Conservation (phyloP, 1,140 invertebrate species). For the Armadillidium nasatum region DNA sequence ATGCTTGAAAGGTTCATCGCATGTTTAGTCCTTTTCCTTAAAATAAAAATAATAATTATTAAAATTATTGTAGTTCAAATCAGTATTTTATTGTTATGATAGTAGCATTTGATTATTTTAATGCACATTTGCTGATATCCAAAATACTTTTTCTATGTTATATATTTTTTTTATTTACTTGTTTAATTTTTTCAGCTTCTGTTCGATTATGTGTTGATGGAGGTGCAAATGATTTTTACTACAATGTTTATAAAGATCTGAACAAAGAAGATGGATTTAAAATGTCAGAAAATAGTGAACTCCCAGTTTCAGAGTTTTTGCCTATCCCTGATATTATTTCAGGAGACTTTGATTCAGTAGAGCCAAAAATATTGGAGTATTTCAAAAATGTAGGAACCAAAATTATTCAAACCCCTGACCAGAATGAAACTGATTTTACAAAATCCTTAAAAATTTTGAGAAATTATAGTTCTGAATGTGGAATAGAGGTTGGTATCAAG, state of each 20-base stretch:
- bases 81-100: too few species aligned
- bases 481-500: not conserved
- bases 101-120: too few species aligned
- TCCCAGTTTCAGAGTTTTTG: not conserved
- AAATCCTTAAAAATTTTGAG: conserved; percentile 18
- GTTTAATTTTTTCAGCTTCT: conserved; percentile 16
- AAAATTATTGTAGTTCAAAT: too few species aligned
- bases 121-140: too few species aligned
- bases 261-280: not conserved
- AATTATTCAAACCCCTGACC: conserved; percentile 22
- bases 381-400: conserved; percentile 12
- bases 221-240: conserved; percentile 17
- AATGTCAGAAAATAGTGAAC: not conserved
- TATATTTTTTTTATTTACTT: not conserved
- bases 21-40: too few species aligned
- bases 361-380: conserved; percentile 16
- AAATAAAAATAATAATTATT: too few species aligned
- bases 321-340: conserved; percentile 25
- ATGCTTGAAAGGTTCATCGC: too few species aligned
- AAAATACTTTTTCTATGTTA: too few species aligned
- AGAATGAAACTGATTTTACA: conserved; percentile 24
- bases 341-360: conserved; percentile 26
- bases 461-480: not conserved
- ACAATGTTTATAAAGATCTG: conserved; percentile 8
- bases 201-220: conserved; percentile 29